These are phyloP conservation scores for Atta cephalotes DNA, from an alignment of 1,140 invertebrate genomes.

Conservation along the genomic window DNA sequence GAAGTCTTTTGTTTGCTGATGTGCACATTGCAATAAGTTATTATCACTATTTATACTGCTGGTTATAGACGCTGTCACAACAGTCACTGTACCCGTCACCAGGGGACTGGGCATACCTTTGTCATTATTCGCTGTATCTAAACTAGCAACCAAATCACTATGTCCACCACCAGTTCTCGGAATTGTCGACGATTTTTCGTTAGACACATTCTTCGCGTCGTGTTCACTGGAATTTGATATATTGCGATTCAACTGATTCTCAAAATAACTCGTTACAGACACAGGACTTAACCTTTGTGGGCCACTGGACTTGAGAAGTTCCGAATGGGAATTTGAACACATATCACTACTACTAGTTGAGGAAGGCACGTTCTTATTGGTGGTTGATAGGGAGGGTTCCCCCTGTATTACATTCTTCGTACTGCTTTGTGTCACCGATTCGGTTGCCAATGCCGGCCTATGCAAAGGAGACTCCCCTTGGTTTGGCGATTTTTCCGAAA, in stretches of 20 bases:
- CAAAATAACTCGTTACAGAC: constrained; percentile 78
- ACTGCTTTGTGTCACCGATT: constrained; percentile 75
- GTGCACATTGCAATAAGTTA: constrained; percentile 79
- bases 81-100: constrained; percentile 74
- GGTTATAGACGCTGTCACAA: constrained; percentile 67
- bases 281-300: constrained; percentile 78
- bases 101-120: constrained; percentile 73
- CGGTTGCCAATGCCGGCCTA: constrained; percentile 78
- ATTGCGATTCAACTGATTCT: constrained; percentile 77
- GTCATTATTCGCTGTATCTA: constrained; percentile 67
- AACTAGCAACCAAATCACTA: constrained; percentile 70
- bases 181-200: constrained; percentile 72
- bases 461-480: constrained; percentile 89
- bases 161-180: constrained; percentile 67
- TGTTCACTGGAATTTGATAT: constrained; percentile 74
- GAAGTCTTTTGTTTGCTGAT: constrained; percentile 74
- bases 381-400: constrained; percentile 77
- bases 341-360: constrained; percentile 85
- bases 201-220: constrained; percentile 59
- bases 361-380: constrained; percentile 86
- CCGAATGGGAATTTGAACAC: constrained; percentile 85
- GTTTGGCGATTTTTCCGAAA: constrained; percentile 96
- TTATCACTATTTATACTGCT: constrained; percentile 77
- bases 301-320: constrained; percentile 81
- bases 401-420: constrained; percentile 67